Base-by-base conservation (phyloP, 2,888 invertebrate species). In the Halictus quadricinctus region DNA sequence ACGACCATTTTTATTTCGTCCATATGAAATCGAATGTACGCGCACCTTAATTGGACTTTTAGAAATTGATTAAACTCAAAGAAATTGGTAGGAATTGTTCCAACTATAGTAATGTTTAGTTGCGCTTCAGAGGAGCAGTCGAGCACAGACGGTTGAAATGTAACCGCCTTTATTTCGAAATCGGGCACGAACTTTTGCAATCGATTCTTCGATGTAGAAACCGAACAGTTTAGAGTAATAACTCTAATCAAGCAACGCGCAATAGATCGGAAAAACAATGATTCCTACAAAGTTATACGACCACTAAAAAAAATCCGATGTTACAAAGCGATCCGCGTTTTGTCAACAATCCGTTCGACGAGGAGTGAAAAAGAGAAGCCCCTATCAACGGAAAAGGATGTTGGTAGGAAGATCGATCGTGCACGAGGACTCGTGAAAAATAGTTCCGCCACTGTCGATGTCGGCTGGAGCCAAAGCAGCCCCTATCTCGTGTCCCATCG, bases 401-500 rank as follows among this genome's bases (percentile, higher is more conserved):
- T 77, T 72, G 82, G 79, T 77, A 74, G 79, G 76, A 81, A 72
- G 87, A 76, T 77, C 76, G 79, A 43, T 60, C 80, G 69, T 54
- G 74, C 58, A 75, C 74, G 81, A 72, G 60, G 72, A 58, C 74
- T 75, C 80, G 83, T 87, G 90, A 91, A 90, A 91, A 91, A 90
- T 90, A 88, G 90, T 86, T 89, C 79, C 85, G 88, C 83, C 81
- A 81, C 77, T 87, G 89, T 90, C 84, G 89, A 89, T 83, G 85
- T 74, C 83, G 84, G 78, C 76, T 66, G 83, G 79, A 84, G 81
- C 76, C 83, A 85, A 87, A 87, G 78, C 87, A 83, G 86, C 88
- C 87, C 86, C 85, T 90, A 90, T 91, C 91, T 89, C 88, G 81
- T 85, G 87, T 88, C 88, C 88, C 88, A 91, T 91, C 91, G 89